These are phyloP conservation scores for Manis javanica DNA, from an alignment of 2,797 vertebrate genomes.

Conservation along the genomic window DNA sequence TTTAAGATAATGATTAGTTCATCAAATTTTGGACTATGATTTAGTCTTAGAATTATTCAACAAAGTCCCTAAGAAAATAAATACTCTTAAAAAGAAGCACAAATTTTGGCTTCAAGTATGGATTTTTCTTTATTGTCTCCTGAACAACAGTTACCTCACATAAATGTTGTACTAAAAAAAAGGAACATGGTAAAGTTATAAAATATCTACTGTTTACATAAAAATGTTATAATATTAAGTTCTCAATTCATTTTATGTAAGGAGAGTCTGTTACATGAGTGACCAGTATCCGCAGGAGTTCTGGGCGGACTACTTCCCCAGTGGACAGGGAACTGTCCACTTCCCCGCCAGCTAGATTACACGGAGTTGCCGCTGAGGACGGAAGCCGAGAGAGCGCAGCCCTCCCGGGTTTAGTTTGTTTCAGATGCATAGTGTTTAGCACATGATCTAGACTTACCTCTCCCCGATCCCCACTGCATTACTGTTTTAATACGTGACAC, in stretches of 20 bases:
- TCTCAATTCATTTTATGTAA: not conserved
- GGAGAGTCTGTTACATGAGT: not conserved
- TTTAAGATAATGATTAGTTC: constrained; percentile 33
- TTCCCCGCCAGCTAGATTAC: too few relatives aligned
- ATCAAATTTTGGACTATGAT: not conserved
- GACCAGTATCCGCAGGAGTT: not conserved
- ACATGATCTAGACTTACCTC: not conserved
- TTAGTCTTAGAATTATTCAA: constrained; percentile 44
- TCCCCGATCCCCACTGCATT: not conserved
- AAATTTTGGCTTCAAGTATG: not conserved
- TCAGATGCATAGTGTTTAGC: not conserved
- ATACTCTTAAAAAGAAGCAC: not conserved
- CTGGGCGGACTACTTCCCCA: too few relatives aligned
- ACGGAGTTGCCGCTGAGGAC: accelerated
- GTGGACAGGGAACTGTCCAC: not conserved
- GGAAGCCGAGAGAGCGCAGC: too few relatives aligned
- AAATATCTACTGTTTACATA: not conserved
- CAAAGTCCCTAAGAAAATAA: constrained; percentile 13
- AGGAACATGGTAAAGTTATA: not conserved
- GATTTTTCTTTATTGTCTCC: not conserved
- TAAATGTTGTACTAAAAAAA: not conserved
- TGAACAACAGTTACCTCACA: not conserved
- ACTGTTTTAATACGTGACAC: not conserved
- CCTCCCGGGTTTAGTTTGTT: not conserved
- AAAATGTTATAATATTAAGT: not conserved